Conservation (phyloP, 1,140 invertebrate species). For the Gonatopus flavifemur region DNA sequence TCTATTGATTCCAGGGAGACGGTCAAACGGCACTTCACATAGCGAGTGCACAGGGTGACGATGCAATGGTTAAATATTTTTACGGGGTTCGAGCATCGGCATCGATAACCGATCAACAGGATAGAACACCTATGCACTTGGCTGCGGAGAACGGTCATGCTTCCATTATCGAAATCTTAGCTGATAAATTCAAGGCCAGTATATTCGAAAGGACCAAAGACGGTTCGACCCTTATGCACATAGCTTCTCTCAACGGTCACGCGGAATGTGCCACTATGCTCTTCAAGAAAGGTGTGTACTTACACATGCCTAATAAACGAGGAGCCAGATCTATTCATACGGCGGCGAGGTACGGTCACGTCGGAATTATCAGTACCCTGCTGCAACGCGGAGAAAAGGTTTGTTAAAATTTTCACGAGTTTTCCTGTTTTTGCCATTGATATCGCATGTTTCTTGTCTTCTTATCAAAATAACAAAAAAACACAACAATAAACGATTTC, state of each 20-base stretch:
- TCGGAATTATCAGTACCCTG: constrained; percentile 95
- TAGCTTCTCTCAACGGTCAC: constrained; percentile 93
- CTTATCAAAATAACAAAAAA: no score
- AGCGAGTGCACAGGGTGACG: constrained; percentile 93
- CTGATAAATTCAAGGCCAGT: constrained; percentile 97
- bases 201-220: constrained; percentile 94
- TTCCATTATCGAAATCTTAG: constrained; percentile 90
- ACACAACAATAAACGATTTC: no score
- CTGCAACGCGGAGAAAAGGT: constrained; percentile 95
- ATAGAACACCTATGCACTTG: constrained; percentile 94
- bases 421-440: no score
- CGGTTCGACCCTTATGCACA: constrained; percentile 97
- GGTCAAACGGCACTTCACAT: constrained; percentile 94
- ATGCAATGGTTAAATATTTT: constrained; percentile 91
- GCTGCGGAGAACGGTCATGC: constrained; percentile 97
- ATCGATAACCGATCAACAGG: constrained; percentile 91
- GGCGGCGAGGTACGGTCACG: constrained; percentile 89
- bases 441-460: not conserved
- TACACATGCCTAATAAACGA: constrained; percentile 99
- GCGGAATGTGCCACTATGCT: constrained; percentile 98
- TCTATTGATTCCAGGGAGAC: constrained; percentile 68
- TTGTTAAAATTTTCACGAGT: constrained; percentile 6
- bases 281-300: constrained; percentile 97
- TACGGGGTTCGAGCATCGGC: constrained; percentile 92
- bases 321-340: constrained; percentile 91